Evolutionary conservation across 1,140 invertebrate species (phyloP).

Genomic region (Drosophila lini): DNA sequence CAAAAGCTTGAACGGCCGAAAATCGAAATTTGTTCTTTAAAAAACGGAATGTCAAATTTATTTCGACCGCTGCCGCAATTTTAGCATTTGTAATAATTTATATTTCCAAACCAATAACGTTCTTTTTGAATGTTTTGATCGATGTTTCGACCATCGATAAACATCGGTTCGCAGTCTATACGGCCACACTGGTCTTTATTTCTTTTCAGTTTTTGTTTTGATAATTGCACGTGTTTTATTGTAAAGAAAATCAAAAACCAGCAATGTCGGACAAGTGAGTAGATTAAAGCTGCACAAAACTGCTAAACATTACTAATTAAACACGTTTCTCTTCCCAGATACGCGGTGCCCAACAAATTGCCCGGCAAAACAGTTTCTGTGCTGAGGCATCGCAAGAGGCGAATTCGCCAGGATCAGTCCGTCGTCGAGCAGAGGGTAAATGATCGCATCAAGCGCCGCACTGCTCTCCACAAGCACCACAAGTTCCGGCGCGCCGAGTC

Average conservation of each 20-base stretch:
- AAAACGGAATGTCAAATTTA: no score
- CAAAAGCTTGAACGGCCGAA: background rate
- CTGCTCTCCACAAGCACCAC: slow-evolving; percentile 56
- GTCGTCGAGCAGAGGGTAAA: slow-evolving; percentile 68
- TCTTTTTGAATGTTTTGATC: no score
- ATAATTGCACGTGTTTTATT: slow-evolving; percentile 63
- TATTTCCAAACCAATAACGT: no score
- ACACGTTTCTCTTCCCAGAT: slow-evolving; percentile 42
- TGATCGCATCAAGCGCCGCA: slow-evolving; percentile 60
- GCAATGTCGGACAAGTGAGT: slow-evolving; percentile 79
- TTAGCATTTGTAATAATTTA: no score
- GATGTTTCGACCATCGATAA: background rate
- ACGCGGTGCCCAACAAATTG: slow-evolving; percentile 83
- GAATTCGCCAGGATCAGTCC: slow-evolving; percentile 75
- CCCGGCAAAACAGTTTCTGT: slow-evolving; percentile 83
- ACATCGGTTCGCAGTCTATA: background rate
- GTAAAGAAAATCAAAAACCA: slow-evolving; percentile 22
- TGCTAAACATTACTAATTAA: background rate
- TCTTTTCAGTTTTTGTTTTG: slow-evolving; percentile 68
- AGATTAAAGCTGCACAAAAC: background rate
- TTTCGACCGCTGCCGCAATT: no score
- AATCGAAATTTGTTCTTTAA: background rate
- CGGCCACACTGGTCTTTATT: slow-evolving; percentile 1
- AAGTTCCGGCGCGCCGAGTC: slow-evolving; percentile 80
- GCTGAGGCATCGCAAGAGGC: slow-evolving; percentile 78